Evolutionary conservation across 2,797 vertebrate species (phyloP), one percentile per base, ranked within the genome.

Genomic region (Nannoperca obscura): DNA sequence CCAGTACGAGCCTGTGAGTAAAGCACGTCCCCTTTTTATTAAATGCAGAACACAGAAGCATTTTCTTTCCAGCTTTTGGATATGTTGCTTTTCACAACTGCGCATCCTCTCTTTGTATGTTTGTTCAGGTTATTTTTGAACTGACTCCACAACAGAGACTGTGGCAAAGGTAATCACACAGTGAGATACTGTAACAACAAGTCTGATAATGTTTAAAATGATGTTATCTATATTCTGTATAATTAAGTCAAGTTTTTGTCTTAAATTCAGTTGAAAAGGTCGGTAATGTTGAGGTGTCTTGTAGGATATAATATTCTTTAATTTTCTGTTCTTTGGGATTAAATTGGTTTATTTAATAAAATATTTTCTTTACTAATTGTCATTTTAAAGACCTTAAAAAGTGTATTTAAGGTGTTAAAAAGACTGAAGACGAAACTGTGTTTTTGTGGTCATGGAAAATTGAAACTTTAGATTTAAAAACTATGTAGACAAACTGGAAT

Each of bases 1-100:
- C 17, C 94, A 95, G 78, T 99, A 99, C 84, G 97, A 99, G 88
- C 96, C 97, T 79, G 98, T 99, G 91, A 96, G 97, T 94, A 58
- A 49, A 71, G 11, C 46, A 4, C 7, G 15, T 70, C 32, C 65
- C 3, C 2, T 36, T 36, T 36, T 36, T 36, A 5, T 5, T 5
- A 5, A 9, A 5, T 10, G 36, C 36, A 36, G 36, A 36, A 10
- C 36, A 36, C 2, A 20, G 5, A 40, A 10, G 10, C 42, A 64
- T 59, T 34, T 20, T 42, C 15, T n/a, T 46, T 22, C 27, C 20
- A 5, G 40, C 4, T 40, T 54, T 53, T 40, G 42, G 40, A 77
- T 36, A 8, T 32, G 10, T 55, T 36, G 3, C 3, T 66, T 32
- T 49, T 50, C 27, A 44, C 1, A 58, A 5, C 15, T 44, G 5